A percentile compares a stretch with the other conserved stretches of the same genome.
phyloP scores from a whole-genome alignment of 2,113 vertebrate species.

The Charina bottae region DNA sequence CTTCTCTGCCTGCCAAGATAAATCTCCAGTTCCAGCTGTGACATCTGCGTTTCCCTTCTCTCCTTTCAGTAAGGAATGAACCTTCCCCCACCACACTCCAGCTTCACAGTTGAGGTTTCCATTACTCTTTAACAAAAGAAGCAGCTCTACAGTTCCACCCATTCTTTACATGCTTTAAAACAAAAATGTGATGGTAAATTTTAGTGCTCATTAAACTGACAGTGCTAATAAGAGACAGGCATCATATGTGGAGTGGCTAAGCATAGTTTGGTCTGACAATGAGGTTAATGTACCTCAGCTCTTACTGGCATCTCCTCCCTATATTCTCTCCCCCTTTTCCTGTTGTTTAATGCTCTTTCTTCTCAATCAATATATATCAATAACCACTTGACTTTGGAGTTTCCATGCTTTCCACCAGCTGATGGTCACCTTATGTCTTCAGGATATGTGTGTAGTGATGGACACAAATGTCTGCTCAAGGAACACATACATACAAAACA shows the following conservation, averaged over 20 bases:
- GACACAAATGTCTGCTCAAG: background rate
- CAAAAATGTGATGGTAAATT: slow-evolving; percentile 56
- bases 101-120: slow-evolving; percentile 69
- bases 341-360: background rate
- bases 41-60: slow-evolving; percentile 75
- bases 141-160: slow-evolving; percentile 63
- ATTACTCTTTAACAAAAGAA: slow-evolving; percentile 66
- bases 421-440: background rate
- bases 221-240: slow-evolving; percentile 44
- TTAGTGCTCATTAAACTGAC: slow-evolving; percentile 52
- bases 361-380: background rate
- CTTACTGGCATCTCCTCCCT: background rate
- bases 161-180: slow-evolving; percentile 65
- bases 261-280: slow-evolving; percentile 13
- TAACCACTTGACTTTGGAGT: background rate
- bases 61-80: slow-evolving; percentile 70
- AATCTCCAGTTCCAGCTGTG: slow-evolving; percentile 76
- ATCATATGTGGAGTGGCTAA: slow-evolving; percentile 27
- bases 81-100: slow-evolving; percentile 65
- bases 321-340: background rate
- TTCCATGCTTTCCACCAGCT: background rate
- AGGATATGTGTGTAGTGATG: background rate
- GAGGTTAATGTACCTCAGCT: background rate
- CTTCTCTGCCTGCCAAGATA: slow-evolving; percentile 77
- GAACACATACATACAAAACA: slow-evolving; percentile 2